These are phyloP conservation scores for Chymomyza caudatula DNA, from an alignment of 2,888 invertebrate species.

Conservation along the genomic window DNA sequence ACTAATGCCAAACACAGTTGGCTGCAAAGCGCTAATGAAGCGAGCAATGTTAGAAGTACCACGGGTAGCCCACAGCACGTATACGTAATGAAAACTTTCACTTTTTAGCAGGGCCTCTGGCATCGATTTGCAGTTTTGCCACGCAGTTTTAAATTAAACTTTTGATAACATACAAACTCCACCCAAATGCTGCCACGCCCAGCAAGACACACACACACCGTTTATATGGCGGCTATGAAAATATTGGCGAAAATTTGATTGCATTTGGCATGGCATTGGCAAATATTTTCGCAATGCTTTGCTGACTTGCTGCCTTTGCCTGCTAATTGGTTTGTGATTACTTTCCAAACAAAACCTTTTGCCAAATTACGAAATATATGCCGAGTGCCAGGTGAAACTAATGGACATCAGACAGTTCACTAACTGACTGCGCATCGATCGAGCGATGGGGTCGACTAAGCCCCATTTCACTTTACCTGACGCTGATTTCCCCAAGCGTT, in stretches of 20 bases:
- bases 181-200: background rate
- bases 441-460: background rate
- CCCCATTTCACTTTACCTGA: slow-evolving; percentile 45
- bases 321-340: slow-evolving; percentile 40
- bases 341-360: slow-evolving; percentile 6
- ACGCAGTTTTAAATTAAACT: slow-evolving; percentile 9
- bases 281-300: slow-evolving; percentile 19
- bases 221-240: background rate
- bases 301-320: background rate
- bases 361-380: slow-evolving; percentile 6
- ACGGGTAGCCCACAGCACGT: slow-evolving; percentile 5
- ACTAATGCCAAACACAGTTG: background rate
- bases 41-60: slow-evolving; percentile 17
- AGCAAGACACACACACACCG: background rate
- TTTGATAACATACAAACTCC: background rate
- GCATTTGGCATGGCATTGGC: slow-evolving; percentile 9
- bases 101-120: background rate
- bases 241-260: slow-evolving; percentile 22
- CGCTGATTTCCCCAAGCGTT: slow-evolving; percentile 63
- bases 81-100: slow-evolving; percentile 18
- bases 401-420: background rate
- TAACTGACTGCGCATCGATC: background rate
- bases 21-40: slow-evolving; percentile 31
- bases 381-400: background rate
- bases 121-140: slow-evolving; percentile 22